Evolutionary conservation across 2,888 invertebrate genomes (phyloP).

Genomic region (Gymnocheta viridis): DNA sequence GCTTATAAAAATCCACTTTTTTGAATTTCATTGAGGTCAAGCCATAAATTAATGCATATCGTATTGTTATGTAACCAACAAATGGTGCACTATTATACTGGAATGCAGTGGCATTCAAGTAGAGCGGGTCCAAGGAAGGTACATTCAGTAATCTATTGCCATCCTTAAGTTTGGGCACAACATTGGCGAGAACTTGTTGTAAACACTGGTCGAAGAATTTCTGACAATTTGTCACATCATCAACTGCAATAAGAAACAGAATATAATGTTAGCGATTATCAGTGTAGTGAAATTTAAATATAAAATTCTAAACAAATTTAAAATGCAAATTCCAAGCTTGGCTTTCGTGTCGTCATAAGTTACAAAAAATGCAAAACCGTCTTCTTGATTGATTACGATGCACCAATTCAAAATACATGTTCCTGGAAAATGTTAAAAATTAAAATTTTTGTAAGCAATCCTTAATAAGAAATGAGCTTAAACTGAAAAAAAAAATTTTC

Average conservation of each 20-base stretch:
- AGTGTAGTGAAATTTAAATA: no score
- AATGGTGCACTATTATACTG: constrained; percentile 78
- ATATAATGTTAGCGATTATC: no score
- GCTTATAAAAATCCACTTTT: constrained; percentile 83
- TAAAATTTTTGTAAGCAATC: no score
- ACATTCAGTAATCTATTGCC: constrained; percentile 78
- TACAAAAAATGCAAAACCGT: no score
- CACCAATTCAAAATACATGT: no score
- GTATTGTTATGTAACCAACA: constrained; percentile 80
- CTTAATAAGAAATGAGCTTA: no score
- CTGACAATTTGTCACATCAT: constrained; percentile 58
- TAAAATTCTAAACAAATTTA: background rate
- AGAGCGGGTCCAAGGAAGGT: constrained; percentile 80
- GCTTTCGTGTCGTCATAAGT: no score
- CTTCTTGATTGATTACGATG: no score
- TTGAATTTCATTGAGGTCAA: constrained; percentile 83
- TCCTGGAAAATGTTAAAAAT: no score
- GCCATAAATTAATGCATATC: constrained; percentile 84
- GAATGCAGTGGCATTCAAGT: constrained; percentile 76
- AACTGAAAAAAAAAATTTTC: no score
- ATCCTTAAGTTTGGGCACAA: constrained; percentile 73
- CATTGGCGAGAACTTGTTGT: constrained; percentile 48
- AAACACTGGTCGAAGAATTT: constrained; percentile 62
- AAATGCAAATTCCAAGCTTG: no score
- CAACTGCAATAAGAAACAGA: constrained; percentile 45